Conservation (phyloP, 2,797 vertebrate genomes). For the Myoxocephalus aenaeus region DNA sequence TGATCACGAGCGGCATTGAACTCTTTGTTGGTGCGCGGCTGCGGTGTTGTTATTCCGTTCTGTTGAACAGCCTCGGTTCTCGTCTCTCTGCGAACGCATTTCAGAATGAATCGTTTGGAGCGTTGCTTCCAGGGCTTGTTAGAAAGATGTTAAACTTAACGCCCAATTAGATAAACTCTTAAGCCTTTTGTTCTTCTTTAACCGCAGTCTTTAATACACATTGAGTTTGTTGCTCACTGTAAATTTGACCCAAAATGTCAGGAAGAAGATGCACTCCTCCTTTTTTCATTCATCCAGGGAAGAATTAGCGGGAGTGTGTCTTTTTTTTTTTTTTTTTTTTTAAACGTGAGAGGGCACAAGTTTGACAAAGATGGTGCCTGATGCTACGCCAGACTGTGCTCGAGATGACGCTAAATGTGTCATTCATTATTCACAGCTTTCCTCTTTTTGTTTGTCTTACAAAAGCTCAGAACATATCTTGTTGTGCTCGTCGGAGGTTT, state of each 20-base stretch:
- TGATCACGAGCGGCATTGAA: not conserved
- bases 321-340: no score
- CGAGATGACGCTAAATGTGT: not conserved
- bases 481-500: not conserved
- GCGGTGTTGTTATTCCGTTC: not conserved
- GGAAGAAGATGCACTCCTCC: not conserved
- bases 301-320: not conserved
- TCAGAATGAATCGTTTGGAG: not conserved
- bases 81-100: not conserved
- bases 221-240: not conserved
- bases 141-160: not conserved
- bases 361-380: not conserved
- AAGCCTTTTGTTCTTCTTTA: not conserved
- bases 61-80: not conserved
- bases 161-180: not conserved
- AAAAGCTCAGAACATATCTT: conserved; percentile 16
- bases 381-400: not conserved
- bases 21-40: not conserved
- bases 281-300: not conserved
- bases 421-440: conserved; percentile 17
- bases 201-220: not conserved
- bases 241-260: not conserved
- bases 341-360: no score
- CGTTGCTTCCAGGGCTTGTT: not conserved
- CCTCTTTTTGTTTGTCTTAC: conserved; percentile 7